Evolutionary conservation across 2,888 invertebrate species (phyloP), one percentile per base, ranked within the genome.

Genomic region (Drosophila flavopinicola): DNA sequence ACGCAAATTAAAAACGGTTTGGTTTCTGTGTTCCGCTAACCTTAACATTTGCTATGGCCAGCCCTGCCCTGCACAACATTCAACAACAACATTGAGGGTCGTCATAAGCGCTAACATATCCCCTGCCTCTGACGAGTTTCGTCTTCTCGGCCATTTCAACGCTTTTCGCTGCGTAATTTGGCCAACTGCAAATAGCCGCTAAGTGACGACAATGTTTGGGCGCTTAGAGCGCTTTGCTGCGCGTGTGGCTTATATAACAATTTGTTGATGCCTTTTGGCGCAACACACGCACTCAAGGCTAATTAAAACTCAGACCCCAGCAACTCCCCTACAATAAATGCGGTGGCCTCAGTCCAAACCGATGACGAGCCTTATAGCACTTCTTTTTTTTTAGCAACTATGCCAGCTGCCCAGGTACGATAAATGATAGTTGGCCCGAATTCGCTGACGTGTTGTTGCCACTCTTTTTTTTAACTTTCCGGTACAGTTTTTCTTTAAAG

Each of bases 271-370:
- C 67, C 72, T 78, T 84, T 85, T 66, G 66, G 56, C 67, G 53
- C 52, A 56, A 56, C 67, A 66, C 85, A 85, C 80, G 80, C 80
- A 85, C 86, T 82, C 84, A 79, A 78, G 76, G 73, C 80, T 82
- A 82, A 82, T 82, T 82, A 82, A 82, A 85, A 79, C 75, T 60
- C 79, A 59, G 66, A 59, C 79, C 52, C 39, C 30, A 76, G 66
- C 72, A 73, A 80, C 65, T 83, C 82, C 79, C 75, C 57, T 15
- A 58, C 44, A 39, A 41, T 35, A 60, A 60, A 60, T 39, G 33
- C 11, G 25, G 10, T 13, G 15, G 25, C 38, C 13, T 35, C 15
- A 39, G 13, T 32, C 25, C 37, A 23, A 42, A 41, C 63, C 33
- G 58, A 65, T 69, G 70, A 61, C 57, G 57, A 52, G 24, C 33